A percentile compares a stretch with the other conserved stretches of the same genome.
Evolutionary conservation across 2,888 invertebrate species (phyloP).

Genomic region (Noctua pronuba): DNA sequence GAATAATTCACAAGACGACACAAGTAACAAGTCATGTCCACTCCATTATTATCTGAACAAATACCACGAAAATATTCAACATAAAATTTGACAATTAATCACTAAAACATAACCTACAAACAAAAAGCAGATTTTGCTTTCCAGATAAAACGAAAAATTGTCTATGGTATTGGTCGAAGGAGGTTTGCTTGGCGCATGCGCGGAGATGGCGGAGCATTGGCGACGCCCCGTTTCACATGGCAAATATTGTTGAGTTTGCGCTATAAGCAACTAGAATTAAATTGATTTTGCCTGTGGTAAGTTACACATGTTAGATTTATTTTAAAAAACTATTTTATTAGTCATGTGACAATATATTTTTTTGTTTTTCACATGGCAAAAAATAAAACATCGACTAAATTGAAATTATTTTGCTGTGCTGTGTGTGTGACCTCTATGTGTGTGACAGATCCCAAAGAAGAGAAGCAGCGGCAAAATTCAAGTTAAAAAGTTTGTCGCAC

Average conservation of each 20-base stretch:
- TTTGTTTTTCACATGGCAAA: too few species aligned
- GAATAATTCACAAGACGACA: slow-evolving; percentile 66
- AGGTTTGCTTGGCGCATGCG: slow-evolving; percentile 80
- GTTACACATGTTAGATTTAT: not conserved
- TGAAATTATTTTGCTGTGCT: not conserved
- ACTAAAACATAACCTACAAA: slow-evolving; percentile 89
- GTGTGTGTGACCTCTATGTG: not conserved
- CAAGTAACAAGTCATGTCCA: slow-evolving; percentile 72
- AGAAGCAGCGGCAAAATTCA: slow-evolving; percentile 37
- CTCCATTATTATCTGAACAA: slow-evolving; percentile 75
- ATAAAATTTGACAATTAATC: slow-evolving; percentile 87
- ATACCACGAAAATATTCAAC: slow-evolving; percentile 80
- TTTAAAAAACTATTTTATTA: not conserved
- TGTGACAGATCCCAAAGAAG: not conserved
- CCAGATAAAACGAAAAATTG: slow-evolving; percentile 78
- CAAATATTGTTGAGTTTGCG: slow-evolving; percentile 64
- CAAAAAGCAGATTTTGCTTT: slow-evolving; percentile 80
- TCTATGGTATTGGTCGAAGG: slow-evolving; percentile 77
- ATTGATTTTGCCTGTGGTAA: slow-evolving; percentile 59
- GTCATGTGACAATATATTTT: not conserved
- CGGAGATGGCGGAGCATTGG: slow-evolving; percentile 58
- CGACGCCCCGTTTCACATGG: slow-evolving; percentile 62
- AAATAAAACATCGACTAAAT: slow-evolving; percentile 24
- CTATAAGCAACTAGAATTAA: slow-evolving; percentile 54
- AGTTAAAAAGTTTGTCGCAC: not conserved